Evolutionary conservation across 2,888 invertebrate genomes (phyloP).

Genomic region (Yponomeuta sedellus): DNA sequence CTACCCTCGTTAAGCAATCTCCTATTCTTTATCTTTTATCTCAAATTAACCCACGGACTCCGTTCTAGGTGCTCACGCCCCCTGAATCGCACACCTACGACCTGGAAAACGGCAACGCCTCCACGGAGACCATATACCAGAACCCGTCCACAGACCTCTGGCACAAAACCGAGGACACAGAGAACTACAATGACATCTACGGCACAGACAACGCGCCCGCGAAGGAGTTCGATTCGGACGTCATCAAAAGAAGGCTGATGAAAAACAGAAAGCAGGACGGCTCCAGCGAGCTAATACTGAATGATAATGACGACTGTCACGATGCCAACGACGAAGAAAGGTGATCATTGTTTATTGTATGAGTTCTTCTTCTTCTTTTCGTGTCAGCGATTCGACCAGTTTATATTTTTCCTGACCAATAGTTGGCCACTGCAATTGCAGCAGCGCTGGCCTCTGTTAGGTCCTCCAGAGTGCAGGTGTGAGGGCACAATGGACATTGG

Average conservation of each 20-base stretch:
- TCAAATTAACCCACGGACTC: too few species aligned
- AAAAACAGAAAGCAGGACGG: slow-evolving; percentile 14
- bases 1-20: too few species aligned
- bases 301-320: slow-evolving; percentile 26
- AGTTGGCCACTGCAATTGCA: too few species aligned
- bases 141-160: slow-evolving; percentile 42
- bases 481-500: too few species aligned
- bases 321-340: not conserved
- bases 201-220: not conserved
- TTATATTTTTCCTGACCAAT: too few species aligned
- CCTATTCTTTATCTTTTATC: too few species aligned
- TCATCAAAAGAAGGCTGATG: slow-evolving; percentile 11
- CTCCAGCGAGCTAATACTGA: slow-evolving; percentile 17
- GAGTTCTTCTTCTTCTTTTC: too few species aligned
- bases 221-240: slow-evolving; percentile 11
- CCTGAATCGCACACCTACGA: slow-evolving; percentile 46
- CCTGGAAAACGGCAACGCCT: slow-evolving; percentile 56
- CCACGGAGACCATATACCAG: slow-evolving; percentile 51
- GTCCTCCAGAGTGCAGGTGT: too few species aligned
- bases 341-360: not conserved
- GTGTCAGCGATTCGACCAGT: too few species aligned
- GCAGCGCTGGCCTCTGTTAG: too few species aligned
- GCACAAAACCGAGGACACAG: slow-evolving; percentile 22
- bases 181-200: slow-evolving; percentile 18
- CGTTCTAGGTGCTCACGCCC: slow-evolving; percentile 53